phyloP scores from a whole-genome alignment of 2,888 invertebrate genomes.

The Lasioglossum pauxillum region DNA sequence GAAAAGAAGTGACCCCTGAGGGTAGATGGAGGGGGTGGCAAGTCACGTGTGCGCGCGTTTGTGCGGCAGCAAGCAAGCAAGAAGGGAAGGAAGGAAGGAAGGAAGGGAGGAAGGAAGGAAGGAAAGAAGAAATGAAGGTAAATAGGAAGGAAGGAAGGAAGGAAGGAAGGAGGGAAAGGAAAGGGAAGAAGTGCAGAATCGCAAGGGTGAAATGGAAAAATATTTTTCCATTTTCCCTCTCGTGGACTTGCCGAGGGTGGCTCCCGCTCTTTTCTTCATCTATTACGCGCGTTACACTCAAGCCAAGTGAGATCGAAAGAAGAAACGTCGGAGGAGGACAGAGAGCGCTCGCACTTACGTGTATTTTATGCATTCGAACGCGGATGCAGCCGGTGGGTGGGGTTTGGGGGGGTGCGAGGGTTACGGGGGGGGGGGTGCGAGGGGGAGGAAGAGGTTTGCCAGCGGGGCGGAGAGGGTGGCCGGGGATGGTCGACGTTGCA shows the following conservation, averaged over 20 bases:
- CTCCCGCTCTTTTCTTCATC: constrained; percentile 64
- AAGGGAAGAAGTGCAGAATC: constrained; percentile 24
- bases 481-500: constrained; percentile 51
- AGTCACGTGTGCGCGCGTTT: constrained; percentile 33
- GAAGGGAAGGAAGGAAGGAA: neutral
- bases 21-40: neutral
- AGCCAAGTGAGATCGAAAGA: constrained; percentile 63
- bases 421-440: neutral
- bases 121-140: neutral
- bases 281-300: constrained; percentile 69
- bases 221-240: constrained; percentile 75
- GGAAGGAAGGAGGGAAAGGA: neutral
- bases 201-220: constrained; percentile 74
- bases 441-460: constrained; percentile 31
- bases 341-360: constrained; percentile 71
- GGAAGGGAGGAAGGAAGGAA: neutral
- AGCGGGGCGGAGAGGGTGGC: constrained; percentile 36
- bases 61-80: neutral
- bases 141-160: neutral
- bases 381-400: constrained; percentile 58
- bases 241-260: constrained; percentile 35
- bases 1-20: constrained; percentile 49
- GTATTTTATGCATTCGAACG: constrained; percentile 77
- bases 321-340: constrained; percentile 45
- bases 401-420: neutral